Evolutionary conservation across 2,797 vertebrate species (phyloP).

Genomic region (Martes flavigula): DNA sequence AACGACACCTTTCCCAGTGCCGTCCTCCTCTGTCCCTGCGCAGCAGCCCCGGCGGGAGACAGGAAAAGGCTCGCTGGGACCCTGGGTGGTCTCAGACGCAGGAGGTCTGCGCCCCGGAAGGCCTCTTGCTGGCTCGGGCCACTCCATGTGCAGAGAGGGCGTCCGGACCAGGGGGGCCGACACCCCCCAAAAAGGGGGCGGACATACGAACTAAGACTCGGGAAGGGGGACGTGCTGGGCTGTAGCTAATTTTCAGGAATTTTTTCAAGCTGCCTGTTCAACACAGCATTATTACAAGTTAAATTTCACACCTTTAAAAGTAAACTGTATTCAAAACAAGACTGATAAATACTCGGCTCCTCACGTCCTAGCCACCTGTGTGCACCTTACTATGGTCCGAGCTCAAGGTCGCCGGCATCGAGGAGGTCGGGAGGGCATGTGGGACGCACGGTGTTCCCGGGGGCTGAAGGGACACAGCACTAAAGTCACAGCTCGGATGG

Average conservation of each 20-base stretch:
- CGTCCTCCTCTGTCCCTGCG: neutral
- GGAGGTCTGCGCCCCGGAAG: too few relatives aligned
- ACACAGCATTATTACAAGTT: neutral
- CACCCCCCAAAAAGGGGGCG: neutral
- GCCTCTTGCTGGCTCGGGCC: rapidly evolving
- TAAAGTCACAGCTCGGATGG: rapidly evolving
- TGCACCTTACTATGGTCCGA: rapidly evolving
- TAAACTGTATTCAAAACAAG: too few relatives aligned
- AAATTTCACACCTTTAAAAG: neutral
- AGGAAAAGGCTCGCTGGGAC: too few relatives aligned
- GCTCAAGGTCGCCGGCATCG: rapidly evolving
- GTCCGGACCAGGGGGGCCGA: rapidly evolving
- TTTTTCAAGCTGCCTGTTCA: neutral
- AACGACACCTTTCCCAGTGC: neutral
- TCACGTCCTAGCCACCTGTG: rapidly evolving
- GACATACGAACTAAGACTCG: rapidly evolving
- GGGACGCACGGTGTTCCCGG: rapidly evolving
- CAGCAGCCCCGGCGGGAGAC: too few relatives aligned
- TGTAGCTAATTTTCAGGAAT: too few relatives aligned
- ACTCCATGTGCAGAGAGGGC: rapidly evolving
- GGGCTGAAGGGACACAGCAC: rapidly evolving
- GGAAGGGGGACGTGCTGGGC: rapidly evolving
- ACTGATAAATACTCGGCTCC: neutral
- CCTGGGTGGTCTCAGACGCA: neutral
- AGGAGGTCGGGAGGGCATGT: neutral